Evolutionary conservation across 2,113 vertebrate genomes (phyloP), one percentile per base, ranked within the genome.

Genomic region (Synodontis membranacea): DNA sequence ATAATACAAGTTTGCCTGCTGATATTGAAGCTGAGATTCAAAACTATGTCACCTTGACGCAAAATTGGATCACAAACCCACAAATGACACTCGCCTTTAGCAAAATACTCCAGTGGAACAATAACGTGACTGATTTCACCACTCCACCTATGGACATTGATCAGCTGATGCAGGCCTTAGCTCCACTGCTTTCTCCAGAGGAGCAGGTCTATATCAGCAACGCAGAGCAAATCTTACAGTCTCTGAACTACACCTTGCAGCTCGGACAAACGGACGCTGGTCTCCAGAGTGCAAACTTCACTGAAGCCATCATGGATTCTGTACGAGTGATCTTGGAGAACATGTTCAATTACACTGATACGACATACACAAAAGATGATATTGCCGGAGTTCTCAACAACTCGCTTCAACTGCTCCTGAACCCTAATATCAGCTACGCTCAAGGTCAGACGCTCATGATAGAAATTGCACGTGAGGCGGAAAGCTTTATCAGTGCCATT

Each of bases 21-120:
- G 75, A 54, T 2, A n/a, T 80, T 25, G 88, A 91, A 14, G 4
- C 25, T 15, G 90, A 92, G 90, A 89, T 94, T 11, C 82, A 86
- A 19, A 86, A 48, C 25, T 93, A 94, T 87, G 79, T 93, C 0
- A 60, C 89, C 28, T 1, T 91, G 34, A 90, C 90, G 39, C 37
- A 90, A 50, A 50, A 44, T 2, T 95, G 94, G 94, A 88, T 95
- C 76, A 88, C 87, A 72, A 87, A 93, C 84, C 90, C 93, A 34
- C 89, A 86, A 42, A 85, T 94, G 48, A 48, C 75, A 0, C 46
- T 72, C 9, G 50, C 88, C 72, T 64, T 95, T 15, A 86, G 85
- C 14, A 89, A 52, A 46, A 86, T 94, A 81, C 72, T 94, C 7
- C 90, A 92, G 12, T 93, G 91, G 91, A 92, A 91, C 87, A 89